Conservation (phyloP, 2,113 vertebrate genomes). For the Seriola quinqueradiata region DNA sequence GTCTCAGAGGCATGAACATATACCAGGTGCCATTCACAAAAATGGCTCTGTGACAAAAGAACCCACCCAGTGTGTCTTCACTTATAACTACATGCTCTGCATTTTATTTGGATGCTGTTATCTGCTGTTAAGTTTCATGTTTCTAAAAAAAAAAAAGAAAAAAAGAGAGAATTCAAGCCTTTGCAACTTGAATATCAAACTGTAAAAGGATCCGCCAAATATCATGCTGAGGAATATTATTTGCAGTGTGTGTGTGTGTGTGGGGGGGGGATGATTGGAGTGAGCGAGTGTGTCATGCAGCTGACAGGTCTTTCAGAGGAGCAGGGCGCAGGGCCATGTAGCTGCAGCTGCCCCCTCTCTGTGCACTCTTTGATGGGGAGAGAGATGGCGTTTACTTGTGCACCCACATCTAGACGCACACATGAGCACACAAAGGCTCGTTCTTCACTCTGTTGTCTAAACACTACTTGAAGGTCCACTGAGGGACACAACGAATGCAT, state of each 20-base stretch:
- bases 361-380: conserved; percentile 81
- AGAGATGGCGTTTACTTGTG: conserved; percentile 63
- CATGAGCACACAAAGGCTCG: conserved; percentile 56
- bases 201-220: conserved; percentile 25
- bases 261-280: conserved; percentile 33
- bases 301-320: conserved; percentile 77
- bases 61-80: conserved; percentile 34
- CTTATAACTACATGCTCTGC: background rate
- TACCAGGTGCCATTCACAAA: conserved; percentile 40
- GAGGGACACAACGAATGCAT: conserved; percentile 51
- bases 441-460: conserved; percentile 60
- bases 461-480: conserved; percentile 24
- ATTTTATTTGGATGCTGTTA: conserved; percentile 11
- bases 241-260: background rate
- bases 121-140: conserved; percentile 22
- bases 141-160: background rate
- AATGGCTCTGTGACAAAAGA: conserved; percentile 12
- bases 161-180: background rate
- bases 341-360: conserved; percentile 85
- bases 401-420: conserved; percentile 48
- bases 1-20: conserved; percentile 29
- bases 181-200: conserved; percentile 18
- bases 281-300: conserved; percentile 67
- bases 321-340: conserved; percentile 78
- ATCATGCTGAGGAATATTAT: conserved; percentile 1